Base-by-base conservation (phyloP, 1,140 invertebrate genomes). In the Wiebesia pumilae region DNA sequence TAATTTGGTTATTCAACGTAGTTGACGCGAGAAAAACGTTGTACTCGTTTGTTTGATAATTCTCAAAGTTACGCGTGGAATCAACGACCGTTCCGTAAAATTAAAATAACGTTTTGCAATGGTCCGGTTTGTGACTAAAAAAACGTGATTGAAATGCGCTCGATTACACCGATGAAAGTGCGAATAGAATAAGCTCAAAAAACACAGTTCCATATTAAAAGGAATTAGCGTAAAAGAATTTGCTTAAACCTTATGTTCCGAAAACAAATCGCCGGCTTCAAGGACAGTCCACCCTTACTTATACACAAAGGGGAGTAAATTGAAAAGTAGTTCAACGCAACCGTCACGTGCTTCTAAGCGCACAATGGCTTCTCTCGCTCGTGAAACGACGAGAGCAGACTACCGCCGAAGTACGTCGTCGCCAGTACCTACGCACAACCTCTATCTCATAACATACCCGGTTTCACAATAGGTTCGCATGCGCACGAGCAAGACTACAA, bases 401-500 rank as follows among this genome's bases (percentile, higher is more conserved):
- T 51, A 27, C 43, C 19, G 43, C 7, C 75, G 24, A 27, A 24
- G 3, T n/a, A 51, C 75, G 75, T 51, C 47, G 43, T 27, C 75
- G n/a, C n/a, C 27, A 9, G n/a, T 80, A 47, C 43, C 12, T 65
- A 80, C 35, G 35, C 78, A n/a, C 30, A 51, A 27, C 33, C 21
- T 16, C 65, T 30, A 35, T 83, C 69, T 83, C 82, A 83, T 83
- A 83, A 83, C 35, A 65, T 24, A 75, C 54, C 27, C 38, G 9
- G 38, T n/a, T 80, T 87, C 62, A 87, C 85, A 83, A 83, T 83
- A 19, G 80, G 35, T 30, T 2, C 73, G 80, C 30, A 43, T 33
- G 71, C 24, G 77, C 73, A 71, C 21, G 35, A 62, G 58, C 24
- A 33, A 73, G 35, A 30, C 65, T 38, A 40, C 4, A 35, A 93